Conservation (phyloP, 2,888 invertebrate genomes). For the Dolomedes plantarius region DNA sequence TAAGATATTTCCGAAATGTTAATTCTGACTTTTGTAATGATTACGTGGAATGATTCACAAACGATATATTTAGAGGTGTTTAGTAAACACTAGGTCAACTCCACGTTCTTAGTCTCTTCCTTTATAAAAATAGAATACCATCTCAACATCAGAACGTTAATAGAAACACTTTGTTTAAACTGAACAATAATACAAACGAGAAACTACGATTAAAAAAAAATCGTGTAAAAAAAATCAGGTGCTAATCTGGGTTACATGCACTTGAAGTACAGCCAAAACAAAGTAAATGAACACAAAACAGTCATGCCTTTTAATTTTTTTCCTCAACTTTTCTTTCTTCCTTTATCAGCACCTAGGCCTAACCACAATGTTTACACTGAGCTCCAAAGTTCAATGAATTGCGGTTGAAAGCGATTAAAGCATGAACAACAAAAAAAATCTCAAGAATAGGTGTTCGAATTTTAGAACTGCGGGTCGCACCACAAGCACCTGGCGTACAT, state of each 20-base stretch:
- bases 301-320: not conserved
- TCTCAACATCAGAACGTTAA: not conserved
- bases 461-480: not conserved
- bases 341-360: not conserved
- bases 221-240: conserved; percentile 35
- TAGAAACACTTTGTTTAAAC: conserved; percentile 22
- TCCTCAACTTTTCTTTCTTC: not conserved
- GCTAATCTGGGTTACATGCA: conserved; percentile 58
- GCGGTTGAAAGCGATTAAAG: not conserved
- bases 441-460: not conserved
- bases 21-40: no score
- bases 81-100: conserved; percentile 8
- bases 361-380: conserved; percentile 56
- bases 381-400: conserved; percentile 18
- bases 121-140: conserved; percentile 13
- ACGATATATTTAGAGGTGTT: conserved; percentile 12
- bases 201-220: not conserved
- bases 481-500: conserved; percentile 6
- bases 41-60: not conserved
- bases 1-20: no score
- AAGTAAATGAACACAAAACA: not conserved
- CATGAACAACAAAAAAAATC: not conserved
- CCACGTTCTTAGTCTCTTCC: not conserved
- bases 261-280: conserved; percentile 59
- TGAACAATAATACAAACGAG: not conserved